phyloP scores from a whole-genome alignment of 1,140 invertebrate species.

The Copidosoma floridanum region DNA sequence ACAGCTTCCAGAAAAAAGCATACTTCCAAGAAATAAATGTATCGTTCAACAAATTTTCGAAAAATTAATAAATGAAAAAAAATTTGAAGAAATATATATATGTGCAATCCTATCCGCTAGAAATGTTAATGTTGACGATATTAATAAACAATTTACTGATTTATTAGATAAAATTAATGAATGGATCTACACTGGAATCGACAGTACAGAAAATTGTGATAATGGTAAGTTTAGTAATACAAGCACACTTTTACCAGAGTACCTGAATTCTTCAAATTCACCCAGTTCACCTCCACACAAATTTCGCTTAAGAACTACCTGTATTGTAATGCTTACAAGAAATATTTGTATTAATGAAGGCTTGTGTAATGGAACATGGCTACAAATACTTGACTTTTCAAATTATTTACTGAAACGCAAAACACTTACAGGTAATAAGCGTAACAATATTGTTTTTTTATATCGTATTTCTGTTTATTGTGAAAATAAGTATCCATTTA shows the following conservation, averaged over 20 bases:
- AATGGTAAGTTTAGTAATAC: constrained; percentile 6
- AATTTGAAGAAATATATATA: constrained; percentile 2
- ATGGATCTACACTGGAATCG: constrained; percentile 11
- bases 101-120: constrained; percentile 6
- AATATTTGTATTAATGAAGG: constrained; percentile 19
- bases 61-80: not conserved
- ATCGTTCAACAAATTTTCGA: not conserved
- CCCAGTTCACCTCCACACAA: constrained; percentile 11
- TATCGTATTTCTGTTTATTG: constrained; percentile 12
- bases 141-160: constrained; percentile 17
- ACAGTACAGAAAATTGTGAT: constrained; percentile 16
- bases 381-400: constrained; percentile 26
- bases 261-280: constrained; percentile 8
- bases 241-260: constrained; percentile 20
- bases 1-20: too few relatives aligned
- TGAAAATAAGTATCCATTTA: constrained; percentile 43
- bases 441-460: constrained; percentile 3
- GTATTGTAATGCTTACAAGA: constrained; percentile 31
- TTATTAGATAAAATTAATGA: constrained; percentile 19
- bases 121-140: constrained; percentile 16
- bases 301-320: constrained; percentile 27
- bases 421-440: constrained; percentile 20
- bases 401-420: constrained; percentile 8
- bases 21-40: not conserved
- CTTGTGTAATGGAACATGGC: constrained; percentile 25